These are phyloP conservation scores for Merodon equestris DNA, from an alignment of 2,888 invertebrate species.

Conservation along the genomic window DNA sequence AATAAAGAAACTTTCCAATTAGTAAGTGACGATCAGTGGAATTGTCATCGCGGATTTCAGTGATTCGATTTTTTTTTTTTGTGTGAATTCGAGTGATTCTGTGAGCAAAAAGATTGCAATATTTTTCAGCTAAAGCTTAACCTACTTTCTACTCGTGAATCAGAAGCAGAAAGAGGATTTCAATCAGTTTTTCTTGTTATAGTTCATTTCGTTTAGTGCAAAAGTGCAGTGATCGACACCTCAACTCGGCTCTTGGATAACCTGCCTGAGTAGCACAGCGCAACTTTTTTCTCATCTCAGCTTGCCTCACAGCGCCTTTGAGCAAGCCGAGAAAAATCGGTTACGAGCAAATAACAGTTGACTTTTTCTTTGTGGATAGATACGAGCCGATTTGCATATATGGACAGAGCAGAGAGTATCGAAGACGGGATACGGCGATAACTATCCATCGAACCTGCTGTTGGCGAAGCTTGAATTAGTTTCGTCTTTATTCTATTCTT, in stretches of 20 bases:
- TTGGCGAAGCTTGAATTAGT: no score
- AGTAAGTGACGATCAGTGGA: slow-evolving; percentile 43
- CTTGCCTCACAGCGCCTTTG: not conserved
- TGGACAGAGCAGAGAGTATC: slow-evolving; percentile 33
- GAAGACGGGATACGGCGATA: slow-evolving; percentile 23
- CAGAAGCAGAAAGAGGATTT: slow-evolving; percentile 25
- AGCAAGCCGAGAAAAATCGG: slow-evolving; percentile 17
- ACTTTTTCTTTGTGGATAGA: slow-evolving; percentile 33
- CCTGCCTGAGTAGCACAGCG: not conserved
- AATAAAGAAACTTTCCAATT: slow-evolving; percentile 61
- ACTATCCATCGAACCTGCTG: slow-evolving; percentile 28
- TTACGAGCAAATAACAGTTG: slow-evolving; percentile 41
- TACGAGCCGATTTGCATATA: slow-evolving; percentile 58
- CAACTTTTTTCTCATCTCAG: slow-evolving; percentile 29
- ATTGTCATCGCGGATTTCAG: slow-evolving; percentile 47
- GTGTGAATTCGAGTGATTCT: slow-evolving; percentile 44
- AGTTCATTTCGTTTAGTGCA: slow-evolving; percentile 45
- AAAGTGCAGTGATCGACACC: slow-evolving; percentile 58
- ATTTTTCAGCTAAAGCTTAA: slow-evolving; percentile 37
- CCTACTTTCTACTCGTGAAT: slow-evolving; percentile 62
- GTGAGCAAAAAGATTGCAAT: slow-evolving; percentile 34
- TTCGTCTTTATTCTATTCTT: no score
- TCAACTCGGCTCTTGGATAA: slow-evolving; percentile 44
- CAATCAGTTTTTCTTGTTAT: slow-evolving; percentile 1
- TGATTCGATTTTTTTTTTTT: slow-evolving; percentile 14